Conservation (phyloP, 2,113 vertebrate genomes). For the Brachyistius frenatus region DNA sequence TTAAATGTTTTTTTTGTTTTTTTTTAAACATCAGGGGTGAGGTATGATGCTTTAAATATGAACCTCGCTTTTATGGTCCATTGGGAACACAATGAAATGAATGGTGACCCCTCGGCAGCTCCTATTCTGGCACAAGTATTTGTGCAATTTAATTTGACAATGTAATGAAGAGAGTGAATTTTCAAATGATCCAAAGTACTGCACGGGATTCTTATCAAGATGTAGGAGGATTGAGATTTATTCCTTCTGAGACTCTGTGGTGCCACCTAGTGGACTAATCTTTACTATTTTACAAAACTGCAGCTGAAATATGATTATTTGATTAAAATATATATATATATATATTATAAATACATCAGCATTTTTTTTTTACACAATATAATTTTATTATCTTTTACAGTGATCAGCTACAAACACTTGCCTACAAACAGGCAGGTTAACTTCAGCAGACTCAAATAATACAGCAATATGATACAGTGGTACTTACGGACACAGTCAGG, state of each 20-base stretch:
- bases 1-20: slow-evolving; percentile 2
- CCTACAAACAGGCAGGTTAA: slow-evolving; percentile 55
- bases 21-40: not conserved
- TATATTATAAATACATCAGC: too few species aligned
- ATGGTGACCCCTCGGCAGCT: slow-evolving; percentile 1
- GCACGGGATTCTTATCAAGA: not conserved
- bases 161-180: slow-evolving; percentile 15
- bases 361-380: slow-evolving; percentile 62
- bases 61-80: slow-evolving; percentile 20
- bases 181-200: not conserved
- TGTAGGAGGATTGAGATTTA: not conserved
- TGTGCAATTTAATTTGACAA: slow-evolving; percentile 20
- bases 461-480: slow-evolving; percentile 47
- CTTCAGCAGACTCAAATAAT: slow-evolving; percentile 48
- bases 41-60: slow-evolving; percentile 38
- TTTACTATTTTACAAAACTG: not conserved
- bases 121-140: slow-evolving; percentile 7
- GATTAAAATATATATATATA: too few species aligned
- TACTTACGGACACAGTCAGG: slow-evolving; percentile 27
- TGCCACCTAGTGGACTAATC: slow-evolving; percentile 67
- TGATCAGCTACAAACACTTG: slow-evolving; percentile 72
- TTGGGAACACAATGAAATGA: slow-evolving; percentile 19
- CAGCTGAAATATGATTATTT: not conserved
- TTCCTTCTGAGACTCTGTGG: not conserved
- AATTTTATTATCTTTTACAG: slow-evolving; percentile 69